Percentiles rank a stretch among this genome's conserved stretches.
These are phyloP conservation scores for Hemibagrus wyckioides DNA, from an alignment of 2,113 vertebrate genomes.

Conservation along the genomic window DNA sequence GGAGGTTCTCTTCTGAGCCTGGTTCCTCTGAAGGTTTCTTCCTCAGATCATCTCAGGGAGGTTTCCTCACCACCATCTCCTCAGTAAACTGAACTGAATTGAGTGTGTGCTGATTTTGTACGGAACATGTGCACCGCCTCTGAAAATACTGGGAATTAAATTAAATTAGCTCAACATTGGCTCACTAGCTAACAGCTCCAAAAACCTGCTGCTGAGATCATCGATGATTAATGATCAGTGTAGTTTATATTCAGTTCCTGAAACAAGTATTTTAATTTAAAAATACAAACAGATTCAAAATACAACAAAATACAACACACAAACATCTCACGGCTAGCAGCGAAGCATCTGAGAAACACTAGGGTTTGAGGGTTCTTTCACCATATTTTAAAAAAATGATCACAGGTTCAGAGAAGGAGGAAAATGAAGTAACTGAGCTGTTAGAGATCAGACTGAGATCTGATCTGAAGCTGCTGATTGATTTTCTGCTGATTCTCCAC, in stretches of 20 bases:
- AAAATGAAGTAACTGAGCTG: not conserved
- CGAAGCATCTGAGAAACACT: not conserved
- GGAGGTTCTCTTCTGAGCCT: too few species aligned
- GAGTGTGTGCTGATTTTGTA: not conserved
- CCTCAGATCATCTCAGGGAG: too few species aligned
- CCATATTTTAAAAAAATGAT: not conserved
- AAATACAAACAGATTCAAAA: not conserved
- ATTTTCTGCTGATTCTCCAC: constrained; percentile 7
- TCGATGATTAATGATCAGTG: not conserved
- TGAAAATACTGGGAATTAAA: not conserved
- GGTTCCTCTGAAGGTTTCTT: too few species aligned
- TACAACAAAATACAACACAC: too few species aligned
- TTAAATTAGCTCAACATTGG: not conserved
- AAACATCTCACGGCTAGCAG: not conserved
- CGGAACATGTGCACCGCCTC: not conserved
- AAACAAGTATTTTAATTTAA: not conserved
- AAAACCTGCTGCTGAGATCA: not conserved
- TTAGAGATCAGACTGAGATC: not conserved
- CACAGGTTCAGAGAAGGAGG: not conserved
- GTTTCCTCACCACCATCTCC: too few species aligned
- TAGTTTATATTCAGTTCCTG: not conserved
- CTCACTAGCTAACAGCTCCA: not conserved
- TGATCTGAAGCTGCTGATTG: not conserved
- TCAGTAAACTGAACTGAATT: too few species aligned
- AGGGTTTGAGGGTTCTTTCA: not conserved